phyloP scores from a whole-genome alignment of 2,888 invertebrate genomes.

The Thumatha senex region DNA sequence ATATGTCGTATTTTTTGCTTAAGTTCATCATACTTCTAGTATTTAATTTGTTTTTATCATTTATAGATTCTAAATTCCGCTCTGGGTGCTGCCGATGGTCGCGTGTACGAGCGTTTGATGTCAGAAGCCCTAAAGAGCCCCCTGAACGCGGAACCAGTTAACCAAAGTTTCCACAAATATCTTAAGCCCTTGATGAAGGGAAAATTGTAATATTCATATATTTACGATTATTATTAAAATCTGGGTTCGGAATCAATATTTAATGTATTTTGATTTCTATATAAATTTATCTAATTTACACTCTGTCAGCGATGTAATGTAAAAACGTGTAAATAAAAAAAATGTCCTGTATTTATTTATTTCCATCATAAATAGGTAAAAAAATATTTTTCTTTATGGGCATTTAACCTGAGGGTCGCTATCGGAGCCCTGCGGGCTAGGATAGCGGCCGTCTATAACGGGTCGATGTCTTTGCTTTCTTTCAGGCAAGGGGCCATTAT shows the following conservation, averaged over 20 bases:
- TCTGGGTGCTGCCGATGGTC: constrained; percentile 91
- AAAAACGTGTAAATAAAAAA: constrained; percentile 12
- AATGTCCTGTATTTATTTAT: constrained; percentile 24
- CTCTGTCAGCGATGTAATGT: background rate
- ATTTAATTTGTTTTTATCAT: background rate
- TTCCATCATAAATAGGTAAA: no score
- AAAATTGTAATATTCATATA: constrained; percentile 83
- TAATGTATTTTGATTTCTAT: no score
- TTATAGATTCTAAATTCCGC: constrained; percentile 85
- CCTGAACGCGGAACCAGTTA: constrained; percentile 90
- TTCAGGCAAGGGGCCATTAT: no score
- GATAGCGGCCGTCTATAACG: no score
- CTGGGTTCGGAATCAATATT: background rate
- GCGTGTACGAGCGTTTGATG: constrained; percentile 91
- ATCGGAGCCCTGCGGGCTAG: no score
- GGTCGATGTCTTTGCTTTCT: no score
- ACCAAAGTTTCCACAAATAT: constrained; percentile 88
- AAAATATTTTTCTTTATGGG: no score
- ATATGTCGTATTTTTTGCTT: no score
- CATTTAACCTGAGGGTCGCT: no score
- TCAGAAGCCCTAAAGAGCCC: constrained; percentile 92
- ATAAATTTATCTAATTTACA: background rate
- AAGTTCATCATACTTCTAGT: no score
- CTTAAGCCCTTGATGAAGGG: constrained; percentile 91
- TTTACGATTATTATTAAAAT: background rate